These are phyloP conservation scores for Cyanoderma ruficeps DNA, from an alignment of 2,113 vertebrate genomes.

Conservation along the genomic window DNA sequence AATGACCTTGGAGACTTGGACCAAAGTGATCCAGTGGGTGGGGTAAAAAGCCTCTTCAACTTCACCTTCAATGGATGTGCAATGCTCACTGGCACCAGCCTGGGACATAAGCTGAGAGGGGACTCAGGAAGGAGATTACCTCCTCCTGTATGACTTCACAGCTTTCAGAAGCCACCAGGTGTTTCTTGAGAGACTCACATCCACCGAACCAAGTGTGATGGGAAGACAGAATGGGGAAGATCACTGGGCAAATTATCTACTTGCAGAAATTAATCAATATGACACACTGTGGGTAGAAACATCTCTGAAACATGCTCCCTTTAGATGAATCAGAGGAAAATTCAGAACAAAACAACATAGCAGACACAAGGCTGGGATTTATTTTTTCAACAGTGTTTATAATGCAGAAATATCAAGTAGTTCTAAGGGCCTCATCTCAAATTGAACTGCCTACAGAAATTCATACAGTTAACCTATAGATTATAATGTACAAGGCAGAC, in stretches of 20 bases:
- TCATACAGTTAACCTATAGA: background rate
- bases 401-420: background rate
- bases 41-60: background rate
- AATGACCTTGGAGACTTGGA: background rate
- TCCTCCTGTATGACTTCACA: background rate
- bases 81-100: background rate
- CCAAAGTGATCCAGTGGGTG: no score
- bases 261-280: background rate
- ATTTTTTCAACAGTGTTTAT: background rate
- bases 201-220: background rate
- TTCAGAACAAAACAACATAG: background rate
- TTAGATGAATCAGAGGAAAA: background rate
- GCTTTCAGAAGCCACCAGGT: background rate
- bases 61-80: background rate
- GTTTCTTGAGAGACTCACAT: background rate
- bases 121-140: background rate
- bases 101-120: background rate
- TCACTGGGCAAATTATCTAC: background rate
- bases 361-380: background rate
- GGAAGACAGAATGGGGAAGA: background rate
- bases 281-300: background rate
- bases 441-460: background rate
- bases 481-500: background rate
- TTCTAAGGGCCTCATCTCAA: background rate
- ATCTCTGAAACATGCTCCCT: background rate